Conservation (phyloP, 1,140 invertebrate species). For the Argopecten irradians region DNA sequence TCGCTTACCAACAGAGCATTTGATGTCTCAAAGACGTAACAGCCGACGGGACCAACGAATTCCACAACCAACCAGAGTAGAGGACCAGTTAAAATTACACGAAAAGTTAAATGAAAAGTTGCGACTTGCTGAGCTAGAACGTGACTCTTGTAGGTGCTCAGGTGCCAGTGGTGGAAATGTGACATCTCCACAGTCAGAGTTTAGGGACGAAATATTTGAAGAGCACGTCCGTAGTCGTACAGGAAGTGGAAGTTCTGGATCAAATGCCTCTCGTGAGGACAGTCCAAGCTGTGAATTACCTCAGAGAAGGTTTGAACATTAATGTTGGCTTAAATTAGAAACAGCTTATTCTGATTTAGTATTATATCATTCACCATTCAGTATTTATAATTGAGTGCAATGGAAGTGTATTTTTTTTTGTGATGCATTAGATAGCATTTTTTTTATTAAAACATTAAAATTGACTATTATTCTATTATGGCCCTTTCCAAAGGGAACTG, state of each 20-base stretch:
- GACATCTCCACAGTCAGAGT: background rate
- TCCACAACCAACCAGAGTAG: background rate
- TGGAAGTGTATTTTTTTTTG: too few relatives aligned
- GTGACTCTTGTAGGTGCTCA: slow-evolving; percentile 33
- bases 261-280: background rate
- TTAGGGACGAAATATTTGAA: background rate
- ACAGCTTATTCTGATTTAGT: background rate
- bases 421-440: too few relatives aligned
- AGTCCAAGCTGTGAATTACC: slow-evolving; percentile 15
- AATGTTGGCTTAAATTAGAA: background rate
- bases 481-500: too few relatives aligned
- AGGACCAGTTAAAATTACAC: slow-evolving; percentile 36
- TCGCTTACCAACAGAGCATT: slow-evolving; percentile 47
- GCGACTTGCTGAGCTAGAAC: slow-evolving; percentile 35
- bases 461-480: too few relatives aligned
- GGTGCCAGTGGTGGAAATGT: slow-evolving; percentile 41
- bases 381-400: background rate
- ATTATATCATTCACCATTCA: background rate
- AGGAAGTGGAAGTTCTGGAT: slow-evolving; percentile 45
- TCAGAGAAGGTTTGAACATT: slow-evolving; percentile 1
- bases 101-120: slow-evolving; percentile 41
- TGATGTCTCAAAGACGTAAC: background rate
- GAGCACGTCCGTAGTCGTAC: slow-evolving; percentile 35
- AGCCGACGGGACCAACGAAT: background rate
- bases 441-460: too few relatives aligned